phyloP scores from a whole-genome alignment of 2,888 invertebrate species.

The Heteromurus nitidus region DNA sequence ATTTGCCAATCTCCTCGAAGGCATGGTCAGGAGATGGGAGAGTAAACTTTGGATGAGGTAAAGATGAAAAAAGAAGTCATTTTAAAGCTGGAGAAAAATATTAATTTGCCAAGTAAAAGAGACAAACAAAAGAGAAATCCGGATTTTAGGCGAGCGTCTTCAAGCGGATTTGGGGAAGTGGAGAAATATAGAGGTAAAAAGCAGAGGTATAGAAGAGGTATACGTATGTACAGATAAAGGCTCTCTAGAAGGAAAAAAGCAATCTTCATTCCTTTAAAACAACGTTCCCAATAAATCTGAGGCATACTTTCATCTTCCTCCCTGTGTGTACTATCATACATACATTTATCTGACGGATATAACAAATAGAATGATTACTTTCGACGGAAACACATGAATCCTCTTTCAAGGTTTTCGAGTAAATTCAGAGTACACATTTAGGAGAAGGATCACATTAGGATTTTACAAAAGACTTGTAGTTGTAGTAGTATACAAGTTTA shows the following conservation, averaged over 20 bases:
- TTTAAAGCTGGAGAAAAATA: conserved; percentile 13
- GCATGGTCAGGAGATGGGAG: conserved; percentile 15
- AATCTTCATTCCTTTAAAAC: conserved; percentile 9
- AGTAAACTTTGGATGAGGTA: conserved; percentile 17
- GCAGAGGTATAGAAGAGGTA: not conserved
- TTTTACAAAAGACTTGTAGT: conserved; percentile 16
- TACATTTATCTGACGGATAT: no score
- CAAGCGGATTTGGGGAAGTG: not conserved
- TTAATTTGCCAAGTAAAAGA: conserved; percentile 17
- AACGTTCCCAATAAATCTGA: not conserved
- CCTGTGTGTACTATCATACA: not conserved
- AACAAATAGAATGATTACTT: conserved; percentile 31
- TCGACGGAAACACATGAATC: conserved; percentile 20
- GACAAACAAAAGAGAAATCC: conserved; percentile 19
- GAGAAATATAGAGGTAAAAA: not conserved
- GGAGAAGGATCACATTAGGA: conserved; percentile 34
- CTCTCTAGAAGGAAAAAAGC: not conserved
- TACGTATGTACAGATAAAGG: not conserved
- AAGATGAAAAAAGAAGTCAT: conserved; percentile 34
- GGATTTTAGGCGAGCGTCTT: conserved; percentile 4
- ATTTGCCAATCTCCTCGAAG: conserved; percentile 10
- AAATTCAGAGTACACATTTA: no score
- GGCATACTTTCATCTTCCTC: not conserved
- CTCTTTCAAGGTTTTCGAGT: conserved; percentile 38
- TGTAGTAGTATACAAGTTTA: conserved; percentile 11